Base-by-base conservation (phyloP, 2,888 invertebrate species). In the Tromatobia lineatoria region DNA sequence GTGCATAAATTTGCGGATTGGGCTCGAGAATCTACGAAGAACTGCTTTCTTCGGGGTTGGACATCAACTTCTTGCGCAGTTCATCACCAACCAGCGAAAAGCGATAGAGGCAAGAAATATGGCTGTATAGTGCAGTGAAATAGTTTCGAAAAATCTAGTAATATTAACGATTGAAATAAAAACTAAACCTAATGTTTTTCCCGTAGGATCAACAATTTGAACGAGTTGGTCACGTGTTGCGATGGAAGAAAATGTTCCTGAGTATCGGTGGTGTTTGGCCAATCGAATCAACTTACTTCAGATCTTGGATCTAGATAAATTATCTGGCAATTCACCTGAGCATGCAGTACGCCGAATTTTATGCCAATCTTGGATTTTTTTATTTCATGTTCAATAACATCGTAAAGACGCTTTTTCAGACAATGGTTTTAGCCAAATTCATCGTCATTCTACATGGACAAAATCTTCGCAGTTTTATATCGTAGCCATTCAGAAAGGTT, bases 251-350 rank as follows among this genome's bases (percentile, higher is more conserved):
- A 80, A 66, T n/a, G 52, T 86, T 87, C 29, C 66, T 86, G 11
- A 81, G 67, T 2, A 83, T 87, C 64, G 86, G 86, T 10, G 87
- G 87, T 13, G 73, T 67, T 13, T 87, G 87, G 87, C 87, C 87
- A 10, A 52, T 87, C 4, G 85, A 87, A 25, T 64, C 70, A 18
- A 86, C 87, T 15, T 85, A 86, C 66, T 45, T 84, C 13, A 81
- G 87, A 52, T 85, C 87, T 7, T 23, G 81, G 11, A 25, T 86
- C 7, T 87, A 82, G 83, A 87, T 80, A 10, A 3, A 82, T 61
- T 87, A 87, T 75, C 64, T 87, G 0, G 64, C 81, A 47, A 73
- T 85, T 50, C 85, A 87, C 25, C 25, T 87, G 54, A 67, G 69
- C 57, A 87, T 84, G 79, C 84, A 87, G 61, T 87, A 85, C 50